Evolutionary conservation across 2,113 vertebrate species (phyloP).

Genomic region (Nyctereutes procyonoides): DNA sequence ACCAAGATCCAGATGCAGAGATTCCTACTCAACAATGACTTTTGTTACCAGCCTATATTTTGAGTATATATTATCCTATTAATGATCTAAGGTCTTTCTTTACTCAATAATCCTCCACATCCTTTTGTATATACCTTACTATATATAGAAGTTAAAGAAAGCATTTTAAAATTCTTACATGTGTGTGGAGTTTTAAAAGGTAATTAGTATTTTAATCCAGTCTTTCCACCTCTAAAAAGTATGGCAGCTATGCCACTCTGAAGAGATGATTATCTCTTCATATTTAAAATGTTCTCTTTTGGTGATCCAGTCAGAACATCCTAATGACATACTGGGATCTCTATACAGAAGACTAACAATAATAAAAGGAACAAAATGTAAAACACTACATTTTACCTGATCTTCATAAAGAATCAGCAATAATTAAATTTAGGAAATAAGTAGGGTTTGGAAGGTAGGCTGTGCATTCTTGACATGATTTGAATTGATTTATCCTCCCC

Average conservation of each 20-base stretch:
- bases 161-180: background rate
- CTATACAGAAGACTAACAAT: background rate
- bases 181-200: background rate
- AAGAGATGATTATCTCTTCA: background rate
- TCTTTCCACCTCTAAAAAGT: background rate
- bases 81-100: background rate
- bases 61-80: background rate
- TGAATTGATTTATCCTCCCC: background rate
- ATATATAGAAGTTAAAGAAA: background rate
- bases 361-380: background rate
- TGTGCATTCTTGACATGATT: background rate
- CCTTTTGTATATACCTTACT: background rate
- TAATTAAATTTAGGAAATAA: background rate
- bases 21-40: background rate
- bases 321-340: background rate
- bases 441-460: background rate
- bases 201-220: background rate
- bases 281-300: background rate
- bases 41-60: background rate
- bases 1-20: background rate
- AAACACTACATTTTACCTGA: background rate
- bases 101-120: background rate
- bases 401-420: slow-evolving; percentile 4
- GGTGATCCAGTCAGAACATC: background rate
- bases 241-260: background rate